Conservation (phyloP, 1,140 invertebrate genomes). For the Arctopsyche grandis region DNA sequence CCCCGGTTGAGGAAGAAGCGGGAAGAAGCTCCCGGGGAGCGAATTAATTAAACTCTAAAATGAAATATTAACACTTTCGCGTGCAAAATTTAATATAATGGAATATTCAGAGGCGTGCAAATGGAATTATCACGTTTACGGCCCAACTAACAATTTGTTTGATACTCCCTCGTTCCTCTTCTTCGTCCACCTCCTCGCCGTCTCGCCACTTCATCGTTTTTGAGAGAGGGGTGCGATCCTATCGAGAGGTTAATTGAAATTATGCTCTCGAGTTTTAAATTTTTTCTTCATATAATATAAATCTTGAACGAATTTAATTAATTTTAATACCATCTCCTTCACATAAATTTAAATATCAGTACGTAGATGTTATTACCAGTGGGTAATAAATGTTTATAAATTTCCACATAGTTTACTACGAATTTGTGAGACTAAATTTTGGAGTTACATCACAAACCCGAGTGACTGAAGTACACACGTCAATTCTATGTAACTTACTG, state of each 20-base stretch:
- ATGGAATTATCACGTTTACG: conserved; percentile 55
- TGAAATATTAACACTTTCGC: conserved; percentile 69
- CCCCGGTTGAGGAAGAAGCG: conserved; percentile 54
- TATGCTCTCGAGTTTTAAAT: conserved; percentile 29
- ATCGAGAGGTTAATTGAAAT: conserved; percentile 50
- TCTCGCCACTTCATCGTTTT: conserved; percentile 36
- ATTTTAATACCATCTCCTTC: too few species aligned
- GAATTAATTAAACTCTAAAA: conserved; percentile 69
- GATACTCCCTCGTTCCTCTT: conserved; percentile 6
- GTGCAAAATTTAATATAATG: conserved; percentile 67
- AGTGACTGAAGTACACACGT: too few species aligned
- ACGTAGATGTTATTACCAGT: too few species aligned
- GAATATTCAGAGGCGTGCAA: conserved; percentile 52
- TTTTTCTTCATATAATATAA: conserved; percentile 21
- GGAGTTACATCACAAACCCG: too few species aligned
- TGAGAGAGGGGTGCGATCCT: conserved; percentile 43
- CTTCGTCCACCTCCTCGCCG: neutral
- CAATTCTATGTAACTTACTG: too few species aligned
- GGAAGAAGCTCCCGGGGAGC: conserved; percentile 55
- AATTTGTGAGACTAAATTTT: too few species aligned
- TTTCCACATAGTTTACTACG: too few species aligned
- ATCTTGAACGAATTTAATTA: too few species aligned
- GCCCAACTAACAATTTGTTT: conserved; percentile 33
- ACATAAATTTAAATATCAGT: too few species aligned
- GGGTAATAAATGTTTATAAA: too few species aligned